Conservation (phyloP, 1,140 invertebrate species). For the Sinonovacula constricta region DNA sequence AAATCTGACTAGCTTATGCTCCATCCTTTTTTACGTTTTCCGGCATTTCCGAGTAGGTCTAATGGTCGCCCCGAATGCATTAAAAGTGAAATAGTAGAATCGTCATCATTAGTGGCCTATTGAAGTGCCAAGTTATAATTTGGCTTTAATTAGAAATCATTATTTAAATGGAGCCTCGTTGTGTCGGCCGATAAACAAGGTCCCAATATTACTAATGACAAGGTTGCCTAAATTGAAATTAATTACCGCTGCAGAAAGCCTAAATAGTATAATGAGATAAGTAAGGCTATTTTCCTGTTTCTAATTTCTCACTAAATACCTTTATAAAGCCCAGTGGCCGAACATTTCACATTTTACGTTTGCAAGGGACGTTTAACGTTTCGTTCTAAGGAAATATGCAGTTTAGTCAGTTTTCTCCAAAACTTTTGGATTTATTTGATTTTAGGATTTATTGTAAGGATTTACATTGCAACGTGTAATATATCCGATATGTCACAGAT, state of each 20-base stretch:
- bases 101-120: background rate
- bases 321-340: background rate
- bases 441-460: background rate
- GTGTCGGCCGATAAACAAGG: background rate
- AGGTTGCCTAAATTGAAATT: background rate
- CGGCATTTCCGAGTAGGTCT: background rate
- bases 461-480: background rate
- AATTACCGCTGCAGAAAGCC: background rate
- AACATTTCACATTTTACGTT: background rate
- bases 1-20: background rate
- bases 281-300: background rate
- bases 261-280: background rate
- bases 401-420: too few relatives aligned
- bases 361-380: too few relatives aligned
- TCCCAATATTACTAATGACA: background rate
- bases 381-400: too few relatives aligned
- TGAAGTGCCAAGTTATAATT: background rate
- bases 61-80: background rate
- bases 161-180: background rate
- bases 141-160: background rate
- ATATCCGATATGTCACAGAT: background rate
- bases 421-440: background rate
- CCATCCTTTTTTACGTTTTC: background rate
- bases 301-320: background rate
- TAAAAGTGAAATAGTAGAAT: background rate